A percentile compares a stretch with the other conserved stretches of the same genome.
Conservation (phyloP, 1,140 invertebrate genomes). For the Drosophila lacteicornis region DNA sequence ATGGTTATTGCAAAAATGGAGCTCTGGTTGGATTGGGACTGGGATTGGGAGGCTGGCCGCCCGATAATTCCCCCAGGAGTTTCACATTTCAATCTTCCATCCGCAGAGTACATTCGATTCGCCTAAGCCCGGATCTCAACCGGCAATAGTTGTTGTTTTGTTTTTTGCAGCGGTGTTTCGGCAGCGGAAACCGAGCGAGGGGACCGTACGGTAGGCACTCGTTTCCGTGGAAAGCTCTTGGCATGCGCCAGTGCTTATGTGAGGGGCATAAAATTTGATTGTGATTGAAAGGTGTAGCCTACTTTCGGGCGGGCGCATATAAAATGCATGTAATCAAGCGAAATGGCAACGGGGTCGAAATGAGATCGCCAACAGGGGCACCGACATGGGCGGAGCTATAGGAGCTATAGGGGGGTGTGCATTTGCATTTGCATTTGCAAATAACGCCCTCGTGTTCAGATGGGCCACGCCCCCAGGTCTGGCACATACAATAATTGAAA, state of each 20-base stretch:
- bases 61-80: not conserved
- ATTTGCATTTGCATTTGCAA: slow-evolving; percentile 64
- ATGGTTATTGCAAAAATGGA: not conserved
- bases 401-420: slow-evolving; percentile 5
- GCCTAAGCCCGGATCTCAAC: not conserved
- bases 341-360: slow-evolving; percentile 66
- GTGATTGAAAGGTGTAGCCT: slow-evolving; percentile 84
- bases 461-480: slow-evolving; percentile 50
- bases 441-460: slow-evolving; percentile 20
- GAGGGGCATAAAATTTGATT: slow-evolving; percentile 79
- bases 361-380: slow-evolving; percentile 29
- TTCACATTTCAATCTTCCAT: not conserved
- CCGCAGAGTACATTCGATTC: slow-evolving; percentile 4
- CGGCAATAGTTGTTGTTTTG: slow-evolving; percentile 1
- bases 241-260: slow-evolving; percentile 20
- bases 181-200: slow-evolving; percentile 22
- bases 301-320: slow-evolving; percentile 78
- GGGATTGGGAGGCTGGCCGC: too few relatives aligned
- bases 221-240: slow-evolving; percentile 20
- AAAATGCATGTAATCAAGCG: slow-evolving; percentile 83
- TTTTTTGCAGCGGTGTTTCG: slow-evolving; percentile 3
- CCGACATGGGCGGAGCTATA: not conserved
- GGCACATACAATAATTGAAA: slow-evolving; percentile 76
- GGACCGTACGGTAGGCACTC: slow-evolving; percentile 37
- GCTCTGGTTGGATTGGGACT: too few relatives aligned